phyloP scores from a whole-genome alignment of 23 tunicate species.

The Botrylloides violaceus region DNA sequence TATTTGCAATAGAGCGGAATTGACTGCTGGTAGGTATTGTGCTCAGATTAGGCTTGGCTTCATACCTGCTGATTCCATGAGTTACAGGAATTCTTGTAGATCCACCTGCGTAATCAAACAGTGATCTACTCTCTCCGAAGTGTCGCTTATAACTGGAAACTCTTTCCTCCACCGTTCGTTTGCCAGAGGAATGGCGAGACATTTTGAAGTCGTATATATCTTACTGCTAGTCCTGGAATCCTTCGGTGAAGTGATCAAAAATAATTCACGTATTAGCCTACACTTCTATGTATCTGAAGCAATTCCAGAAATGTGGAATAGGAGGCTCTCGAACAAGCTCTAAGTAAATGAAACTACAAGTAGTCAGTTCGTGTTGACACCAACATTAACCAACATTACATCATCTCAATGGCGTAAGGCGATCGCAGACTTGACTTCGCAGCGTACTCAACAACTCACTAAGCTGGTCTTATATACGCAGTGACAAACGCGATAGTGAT shows the following conservation, averaged over 20 bases:
- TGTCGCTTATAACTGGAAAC: conserved; percentile 88
- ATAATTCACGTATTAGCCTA: no score
- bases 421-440: neutral
- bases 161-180: conserved; percentile 61
- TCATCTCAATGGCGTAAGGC: neutral
- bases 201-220: neutral
- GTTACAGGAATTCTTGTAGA: neutral
- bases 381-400: neutral
- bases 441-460: neutral
- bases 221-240: neutral
- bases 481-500: neutral
- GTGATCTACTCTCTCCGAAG: conserved; percentile 63
- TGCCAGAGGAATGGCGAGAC: conserved; percentile 15
- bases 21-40: no score
- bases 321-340: neutral
- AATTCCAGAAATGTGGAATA: no score
- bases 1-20: no score
- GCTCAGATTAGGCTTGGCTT: neutral
- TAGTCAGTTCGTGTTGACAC: neutral
- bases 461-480: neutral
- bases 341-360: neutral
- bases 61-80: neutral
- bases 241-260: no score
- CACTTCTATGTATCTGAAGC: no score
- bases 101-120: conserved; percentile 27